Conservation (phyloP, 1,140 invertebrate species). For the Parapsyche elsis region DNA sequence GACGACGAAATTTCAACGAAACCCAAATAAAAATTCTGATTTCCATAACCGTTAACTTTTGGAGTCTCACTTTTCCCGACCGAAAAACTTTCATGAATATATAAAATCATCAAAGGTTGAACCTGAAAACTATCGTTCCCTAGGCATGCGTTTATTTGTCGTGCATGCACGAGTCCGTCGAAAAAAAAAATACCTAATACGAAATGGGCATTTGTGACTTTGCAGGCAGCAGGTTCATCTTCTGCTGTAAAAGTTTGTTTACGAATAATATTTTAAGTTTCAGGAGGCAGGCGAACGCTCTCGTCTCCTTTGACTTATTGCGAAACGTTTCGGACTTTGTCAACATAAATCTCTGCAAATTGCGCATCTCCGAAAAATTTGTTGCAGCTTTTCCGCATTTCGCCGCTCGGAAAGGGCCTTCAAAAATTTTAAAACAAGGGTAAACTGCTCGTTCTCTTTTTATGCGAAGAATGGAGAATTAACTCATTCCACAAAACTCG, state of each 20-base stretch:
- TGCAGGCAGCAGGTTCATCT: background rate
- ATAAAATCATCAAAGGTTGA: background rate
- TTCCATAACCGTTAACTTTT: background rate
- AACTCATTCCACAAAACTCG: too few relatives aligned
- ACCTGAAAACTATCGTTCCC: constrained; percentile 11
- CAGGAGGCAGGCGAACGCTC: background rate
- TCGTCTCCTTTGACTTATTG: constrained; percentile 20
- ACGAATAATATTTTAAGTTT: constrained; percentile 13
- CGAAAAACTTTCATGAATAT: constrained; percentile 20
- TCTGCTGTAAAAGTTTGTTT: constrained; percentile 24
- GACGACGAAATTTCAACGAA: too few relatives aligned
- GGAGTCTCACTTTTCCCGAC: background rate
- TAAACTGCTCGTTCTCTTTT: too few relatives aligned
- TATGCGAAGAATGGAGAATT: too few relatives aligned
- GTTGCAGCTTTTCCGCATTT: constrained; percentile 25
- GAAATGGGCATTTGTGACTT: background rate
- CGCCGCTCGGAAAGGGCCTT: background rate
- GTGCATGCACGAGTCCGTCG: background rate
- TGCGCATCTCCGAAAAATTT: constrained; percentile 32
- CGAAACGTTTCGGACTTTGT: constrained; percentile 13
- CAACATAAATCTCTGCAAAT: constrained; percentile 37
- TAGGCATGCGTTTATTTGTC: background rate
- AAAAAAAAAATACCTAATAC: too few relatives aligned
- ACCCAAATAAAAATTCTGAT: constrained; percentile 14
- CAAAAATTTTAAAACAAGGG: too few relatives aligned